Conservation (phyloP, 2,797 vertebrate species). For the Leucoraja ocellata region DNA sequence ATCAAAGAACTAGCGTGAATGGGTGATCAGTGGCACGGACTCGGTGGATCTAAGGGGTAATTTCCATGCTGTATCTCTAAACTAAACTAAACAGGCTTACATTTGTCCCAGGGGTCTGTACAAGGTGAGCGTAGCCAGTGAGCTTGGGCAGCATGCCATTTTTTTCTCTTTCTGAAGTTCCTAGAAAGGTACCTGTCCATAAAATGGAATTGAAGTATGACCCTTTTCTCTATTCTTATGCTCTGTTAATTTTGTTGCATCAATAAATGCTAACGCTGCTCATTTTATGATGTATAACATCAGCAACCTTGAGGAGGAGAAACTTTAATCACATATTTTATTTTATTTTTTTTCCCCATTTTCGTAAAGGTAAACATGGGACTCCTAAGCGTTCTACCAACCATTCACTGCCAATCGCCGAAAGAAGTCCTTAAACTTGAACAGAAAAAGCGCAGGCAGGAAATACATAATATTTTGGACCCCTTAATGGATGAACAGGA, state of each 20-base stretch:
- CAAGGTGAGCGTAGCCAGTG: too few relatives aligned
- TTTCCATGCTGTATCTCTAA: too few relatives aligned
- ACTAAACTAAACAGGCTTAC: too few relatives aligned
- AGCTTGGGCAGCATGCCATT: too few relatives aligned
- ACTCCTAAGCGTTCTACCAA: conserved; percentile 61
- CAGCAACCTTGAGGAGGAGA: background rate
- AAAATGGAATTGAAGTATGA: background rate
- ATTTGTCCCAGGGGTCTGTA: too few relatives aligned
- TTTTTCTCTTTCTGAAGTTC: background rate
- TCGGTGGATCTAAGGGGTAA: too few relatives aligned
- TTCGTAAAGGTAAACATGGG: conserved; percentile 42
- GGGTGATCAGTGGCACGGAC: too few relatives aligned
- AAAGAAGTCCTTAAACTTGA: conserved; percentile 51
- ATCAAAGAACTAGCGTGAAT: too few relatives aligned
- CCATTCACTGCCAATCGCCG: conserved; percentile 58
- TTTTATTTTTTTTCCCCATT: background rate
- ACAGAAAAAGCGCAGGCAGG: background rate
- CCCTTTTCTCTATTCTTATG: background rate
- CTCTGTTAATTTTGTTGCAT: background rate
- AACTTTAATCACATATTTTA: background rate
- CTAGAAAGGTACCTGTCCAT: background rate
- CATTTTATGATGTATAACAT: background rate
- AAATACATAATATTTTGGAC: conserved; percentile 44
- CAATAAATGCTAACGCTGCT: background rate
- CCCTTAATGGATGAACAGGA: conserved; percentile 59